phyloP scores from a whole-genome alignment of 2,888 invertebrate species.

The Heliothis peltigera region DNA sequence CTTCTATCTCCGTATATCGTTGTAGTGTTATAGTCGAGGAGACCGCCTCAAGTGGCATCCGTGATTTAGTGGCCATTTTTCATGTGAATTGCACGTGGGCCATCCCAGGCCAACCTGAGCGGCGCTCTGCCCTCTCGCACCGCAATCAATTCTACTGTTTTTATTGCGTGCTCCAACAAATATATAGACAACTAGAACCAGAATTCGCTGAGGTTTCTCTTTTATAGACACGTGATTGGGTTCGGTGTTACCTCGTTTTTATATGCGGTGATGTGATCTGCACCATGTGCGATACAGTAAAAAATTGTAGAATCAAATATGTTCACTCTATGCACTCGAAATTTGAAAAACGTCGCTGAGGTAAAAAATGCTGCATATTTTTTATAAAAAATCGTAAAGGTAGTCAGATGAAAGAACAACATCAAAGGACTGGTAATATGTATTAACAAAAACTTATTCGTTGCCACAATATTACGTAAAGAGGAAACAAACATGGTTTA shows the following conservation, averaged over 20 bases:
- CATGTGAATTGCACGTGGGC: constrained; percentile 76
- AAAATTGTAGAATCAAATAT: constrained; percentile 18
- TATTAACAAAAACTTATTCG: constrained; percentile 46
- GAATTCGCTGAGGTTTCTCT: constrained; percentile 46
- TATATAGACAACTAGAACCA: constrained; percentile 58
- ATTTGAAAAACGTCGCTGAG: constrained; percentile 18
- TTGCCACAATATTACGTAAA: constrained; percentile 33
- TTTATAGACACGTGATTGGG: constrained; percentile 52
- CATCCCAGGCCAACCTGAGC: constrained; percentile 63
- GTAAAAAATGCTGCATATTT: constrained; percentile 36
- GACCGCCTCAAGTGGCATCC: constrained; percentile 70
- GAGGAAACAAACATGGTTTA: constrained; percentile 43
- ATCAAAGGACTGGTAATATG: constrained; percentile 43
- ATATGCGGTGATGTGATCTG: constrained; percentile 16
- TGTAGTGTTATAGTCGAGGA: constrained; percentile 62
- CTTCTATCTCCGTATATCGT: constrained; percentile 59
- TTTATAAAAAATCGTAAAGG: constrained; percentile 27
- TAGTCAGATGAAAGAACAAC: constrained; percentile 27
- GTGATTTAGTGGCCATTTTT: constrained; percentile 82
- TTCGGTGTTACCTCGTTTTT: constrained; percentile 35
- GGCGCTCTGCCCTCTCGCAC: constrained; percentile 61
- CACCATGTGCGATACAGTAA: constrained; percentile 20
- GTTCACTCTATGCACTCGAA: constrained; percentile 15
- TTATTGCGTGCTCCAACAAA: constrained; percentile 72
- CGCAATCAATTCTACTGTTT: constrained; percentile 79